phyloP scores from a whole-genome alignment of 1,140 invertebrate species.

The Sarcophaga peregrina region DNA sequence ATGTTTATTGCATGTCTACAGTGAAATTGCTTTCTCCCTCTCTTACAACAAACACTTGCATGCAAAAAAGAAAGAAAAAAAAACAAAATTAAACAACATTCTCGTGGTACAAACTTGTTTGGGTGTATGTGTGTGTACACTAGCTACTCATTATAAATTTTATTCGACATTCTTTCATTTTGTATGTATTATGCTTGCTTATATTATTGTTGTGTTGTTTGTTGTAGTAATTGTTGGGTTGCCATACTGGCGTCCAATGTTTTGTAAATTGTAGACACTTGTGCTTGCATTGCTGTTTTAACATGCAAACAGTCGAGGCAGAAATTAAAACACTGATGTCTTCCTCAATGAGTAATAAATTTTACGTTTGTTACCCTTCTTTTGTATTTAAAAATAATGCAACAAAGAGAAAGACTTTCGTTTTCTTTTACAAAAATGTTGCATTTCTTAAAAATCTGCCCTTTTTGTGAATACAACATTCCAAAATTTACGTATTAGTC shows the following conservation, averaged over 20 bases:
- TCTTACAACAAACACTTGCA: too few species aligned
- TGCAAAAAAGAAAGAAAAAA: too few species aligned
- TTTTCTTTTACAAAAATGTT: too few species aligned
- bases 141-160: background rate
- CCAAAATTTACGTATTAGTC: too few species aligned
- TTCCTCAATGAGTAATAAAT: too few species aligned
- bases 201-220: background rate
- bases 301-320: background rate
- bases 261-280: slow-evolving; percentile 2
- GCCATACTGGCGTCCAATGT: slow-evolving; percentile 10
- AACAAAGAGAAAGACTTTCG: too few species aligned
- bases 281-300: background rate
- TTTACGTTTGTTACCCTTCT: too few species aligned
- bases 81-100: too few species aligned
- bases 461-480: too few species aligned
- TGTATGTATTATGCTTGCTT: background rate
- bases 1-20: slow-evolving; percentile 19
- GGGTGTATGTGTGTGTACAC: background rate
- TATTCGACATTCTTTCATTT: background rate
- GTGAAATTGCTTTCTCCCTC: background rate
- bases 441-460: too few species aligned
- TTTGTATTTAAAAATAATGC: too few species aligned
- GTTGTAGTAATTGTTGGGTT: background rate
- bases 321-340: background rate
- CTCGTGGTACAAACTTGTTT: too few species aligned